Percentiles rank a stretch among this genome's conserved stretches.
These are phyloP conservation scores for Limnothrissa miodon DNA, from an alignment of 2,113 vertebrate species.

Conservation along the genomic window DNA sequence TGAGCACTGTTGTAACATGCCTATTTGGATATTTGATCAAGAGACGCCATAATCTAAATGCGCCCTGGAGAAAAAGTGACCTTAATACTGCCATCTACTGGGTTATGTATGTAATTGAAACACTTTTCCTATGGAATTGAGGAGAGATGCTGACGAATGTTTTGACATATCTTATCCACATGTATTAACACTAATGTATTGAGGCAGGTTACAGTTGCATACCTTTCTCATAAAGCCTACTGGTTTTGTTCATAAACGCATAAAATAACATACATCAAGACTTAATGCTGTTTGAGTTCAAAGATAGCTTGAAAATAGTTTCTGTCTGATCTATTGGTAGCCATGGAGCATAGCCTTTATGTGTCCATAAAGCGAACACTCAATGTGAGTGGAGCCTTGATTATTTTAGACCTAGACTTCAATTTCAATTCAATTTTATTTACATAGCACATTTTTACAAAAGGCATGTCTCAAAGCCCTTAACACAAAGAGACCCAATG, in stretches of 20 bases:
- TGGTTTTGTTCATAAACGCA: too few species aligned
- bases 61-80: neutral
- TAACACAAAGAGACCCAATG: too few species aligned
- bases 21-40: slow-evolving; percentile 7
- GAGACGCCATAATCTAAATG: neutral
- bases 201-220: too few species aligned
- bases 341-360: neutral
- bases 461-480: too few species aligned
- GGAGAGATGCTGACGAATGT: neutral
- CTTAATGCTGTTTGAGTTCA: too few species aligned
- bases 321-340: too few species aligned
- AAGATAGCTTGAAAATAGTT: too few species aligned
- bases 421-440: too few species aligned
- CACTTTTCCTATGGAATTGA: neutral
- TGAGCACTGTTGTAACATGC: neutral
- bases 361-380: neutral
- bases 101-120: neutral
- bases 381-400: neutral
- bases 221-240: too few species aligned
- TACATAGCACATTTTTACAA: too few species aligned
- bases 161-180: neutral
- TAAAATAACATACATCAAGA: too few species aligned
- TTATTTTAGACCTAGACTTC: neutral
- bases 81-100: neutral
- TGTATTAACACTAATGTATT: too few species aligned